phyloP scores from a whole-genome alignment of 2,113 vertebrate genomes.

The Coturnix japonica region DNA sequence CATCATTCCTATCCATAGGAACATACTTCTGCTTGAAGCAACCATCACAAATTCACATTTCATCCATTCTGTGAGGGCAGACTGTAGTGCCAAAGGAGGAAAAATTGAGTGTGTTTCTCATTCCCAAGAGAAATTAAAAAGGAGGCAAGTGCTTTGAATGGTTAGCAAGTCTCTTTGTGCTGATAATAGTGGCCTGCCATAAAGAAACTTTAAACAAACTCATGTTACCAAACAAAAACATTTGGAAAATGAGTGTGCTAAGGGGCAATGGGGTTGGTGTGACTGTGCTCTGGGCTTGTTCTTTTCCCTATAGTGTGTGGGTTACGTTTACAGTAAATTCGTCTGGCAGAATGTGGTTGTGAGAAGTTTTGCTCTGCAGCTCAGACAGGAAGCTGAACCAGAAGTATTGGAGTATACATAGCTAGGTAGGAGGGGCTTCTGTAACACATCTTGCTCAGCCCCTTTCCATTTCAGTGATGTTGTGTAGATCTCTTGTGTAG shows the following conservation, averaged over 20 bases:
- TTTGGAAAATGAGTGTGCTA: not conserved
- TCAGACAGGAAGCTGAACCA: not conserved
- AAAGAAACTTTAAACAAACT: slow-evolving; percentile 18
- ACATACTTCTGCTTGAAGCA: slow-evolving; percentile 25
- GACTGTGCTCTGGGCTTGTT: not conserved
- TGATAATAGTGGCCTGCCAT: not conserved
- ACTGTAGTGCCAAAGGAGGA: not conserved
- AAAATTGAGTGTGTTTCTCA: slow-evolving; percentile 29
- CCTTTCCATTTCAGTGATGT: not conserved
- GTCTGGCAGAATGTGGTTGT: not conserved
- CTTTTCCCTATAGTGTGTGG: not conserved
- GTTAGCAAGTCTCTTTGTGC: slow-evolving; percentile 3
- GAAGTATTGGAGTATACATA: not conserved
- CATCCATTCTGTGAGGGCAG: slow-evolving; percentile 4
- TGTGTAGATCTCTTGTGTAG: not conserved
- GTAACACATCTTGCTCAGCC: not conserved
- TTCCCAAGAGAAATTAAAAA: slow-evolving; percentile 28
- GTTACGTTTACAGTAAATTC: slow-evolving; percentile 11
- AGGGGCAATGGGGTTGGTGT: not conserved
- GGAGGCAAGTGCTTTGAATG: not conserved
- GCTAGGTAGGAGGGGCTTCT: not conserved
- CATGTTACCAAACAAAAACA: not conserved
- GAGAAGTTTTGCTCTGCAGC: not conserved
- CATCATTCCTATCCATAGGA: slow-evolving; percentile 14
- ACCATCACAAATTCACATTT: slow-evolving; percentile 12